Evolutionary conservation across 2,888 invertebrate species (phyloP).

Genomic region (Drosophila mulleri): DNA sequence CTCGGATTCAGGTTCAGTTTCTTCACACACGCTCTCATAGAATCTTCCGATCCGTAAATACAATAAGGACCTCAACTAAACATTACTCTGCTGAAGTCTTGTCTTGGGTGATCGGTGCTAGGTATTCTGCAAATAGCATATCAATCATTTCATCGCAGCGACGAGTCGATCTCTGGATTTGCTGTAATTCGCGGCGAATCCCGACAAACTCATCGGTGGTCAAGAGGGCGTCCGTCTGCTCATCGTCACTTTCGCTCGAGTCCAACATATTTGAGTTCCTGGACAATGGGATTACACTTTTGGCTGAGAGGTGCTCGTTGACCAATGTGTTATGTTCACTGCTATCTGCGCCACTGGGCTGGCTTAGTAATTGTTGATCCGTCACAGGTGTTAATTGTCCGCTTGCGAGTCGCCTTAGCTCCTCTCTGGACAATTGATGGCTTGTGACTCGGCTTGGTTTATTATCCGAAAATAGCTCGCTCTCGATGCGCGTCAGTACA

Average conservation of each 20-base stretch:
- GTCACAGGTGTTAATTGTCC: background rate
- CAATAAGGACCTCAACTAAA: background rate
- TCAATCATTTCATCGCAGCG: slow-evolving; percentile 25
- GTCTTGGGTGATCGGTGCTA: background rate
- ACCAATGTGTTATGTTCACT: background rate
- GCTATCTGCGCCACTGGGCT: background rate
- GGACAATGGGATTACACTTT: background rate
- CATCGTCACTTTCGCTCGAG: no score
- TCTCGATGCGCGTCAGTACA: background rate
- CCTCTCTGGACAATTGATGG: background rate
- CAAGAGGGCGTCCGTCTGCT: background rate
- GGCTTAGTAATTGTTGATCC: background rate
- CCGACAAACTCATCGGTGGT: slow-evolving; percentile 4
- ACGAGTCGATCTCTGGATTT: slow-evolving; percentile 12
- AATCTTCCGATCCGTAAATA: no score
- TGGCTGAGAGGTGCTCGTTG: background rate
- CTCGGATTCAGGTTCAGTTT: background rate
- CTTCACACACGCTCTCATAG: no score
- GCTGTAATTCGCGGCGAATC: slow-evolving; percentile 15
- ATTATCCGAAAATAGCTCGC: background rate
- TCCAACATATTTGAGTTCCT: background rate
- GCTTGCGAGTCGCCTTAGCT: background rate
- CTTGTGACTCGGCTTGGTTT: background rate
- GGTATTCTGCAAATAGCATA: background rate
- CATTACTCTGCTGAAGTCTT: background rate